A percentile compares a stretch with the other conserved stretches of the same genome.
phyloP scores from a whole-genome alignment of 30 jellyfish, hydroid and myxozoan genomes.

The Nemopilema nomurai region DNA sequence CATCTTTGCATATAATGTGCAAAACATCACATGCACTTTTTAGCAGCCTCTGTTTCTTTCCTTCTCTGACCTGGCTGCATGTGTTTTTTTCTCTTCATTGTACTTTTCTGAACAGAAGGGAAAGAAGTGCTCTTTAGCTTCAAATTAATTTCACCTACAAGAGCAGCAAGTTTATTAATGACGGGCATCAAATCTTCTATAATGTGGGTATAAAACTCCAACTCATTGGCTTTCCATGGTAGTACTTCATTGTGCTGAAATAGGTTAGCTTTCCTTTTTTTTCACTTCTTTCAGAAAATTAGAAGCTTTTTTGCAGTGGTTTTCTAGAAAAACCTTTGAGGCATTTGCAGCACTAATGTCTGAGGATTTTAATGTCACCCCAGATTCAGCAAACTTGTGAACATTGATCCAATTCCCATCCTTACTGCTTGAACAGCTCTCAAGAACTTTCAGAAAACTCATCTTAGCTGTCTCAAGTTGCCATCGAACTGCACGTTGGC shows the following conservation, averaged over 20 bases:
- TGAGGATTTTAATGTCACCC: constrained; percentile 20
- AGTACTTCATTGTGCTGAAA: constrained; percentile 25
- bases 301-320: constrained; percentile 19
- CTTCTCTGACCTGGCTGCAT: constrained; percentile 19
- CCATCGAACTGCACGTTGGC: constrained; percentile 50
- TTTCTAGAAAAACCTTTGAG: constrained; percentile 14
- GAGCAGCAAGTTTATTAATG: constrained; percentile 35
- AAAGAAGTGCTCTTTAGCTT: constrained; percentile 26
- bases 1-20: constrained; percentile 36
- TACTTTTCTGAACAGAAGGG: constrained; percentile 14
- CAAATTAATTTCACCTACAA: constrained; percentile 31
- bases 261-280: constrained; percentile 8
- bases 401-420: constrained; percentile 49
- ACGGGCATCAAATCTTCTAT: constrained; percentile 42
- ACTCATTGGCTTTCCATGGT: constrained; percentile 49
- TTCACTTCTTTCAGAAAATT: neutral
- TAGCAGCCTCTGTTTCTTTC: constrained; percentile 33
- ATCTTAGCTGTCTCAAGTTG: constrained; percentile 13
- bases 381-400: constrained; percentile 37
- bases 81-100: constrained; percentile 24
- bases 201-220: constrained; percentile 40
- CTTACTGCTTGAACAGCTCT: constrained; percentile 34
- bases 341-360: constrained; percentile 21
- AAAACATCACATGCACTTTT: constrained; percentile 33
- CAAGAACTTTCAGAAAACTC: neutral